These are phyloP conservation scores for Abrostola triplasia DNA, from an alignment of 2,888 invertebrate genomes.

Conservation along the genomic window DNA sequence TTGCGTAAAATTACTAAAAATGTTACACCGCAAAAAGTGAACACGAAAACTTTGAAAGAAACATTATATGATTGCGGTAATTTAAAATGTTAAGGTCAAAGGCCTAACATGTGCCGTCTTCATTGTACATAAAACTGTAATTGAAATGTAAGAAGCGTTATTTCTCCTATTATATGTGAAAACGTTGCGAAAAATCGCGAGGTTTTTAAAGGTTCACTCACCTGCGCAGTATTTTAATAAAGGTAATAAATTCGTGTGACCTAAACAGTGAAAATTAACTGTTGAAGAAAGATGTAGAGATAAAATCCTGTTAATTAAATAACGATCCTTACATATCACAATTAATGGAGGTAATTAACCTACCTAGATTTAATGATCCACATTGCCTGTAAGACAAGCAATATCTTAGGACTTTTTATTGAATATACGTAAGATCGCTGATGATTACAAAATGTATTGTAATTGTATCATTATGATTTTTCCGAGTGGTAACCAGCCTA, in stretches of 20 bases:
- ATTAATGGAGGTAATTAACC: too few relatives aligned
- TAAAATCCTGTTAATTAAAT: too few relatives aligned
- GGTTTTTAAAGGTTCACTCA: conserved; percentile 25
- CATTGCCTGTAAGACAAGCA: too few relatives aligned
- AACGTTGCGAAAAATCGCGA: neutral
- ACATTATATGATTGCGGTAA: neutral
- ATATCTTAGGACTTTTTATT: too few relatives aligned
- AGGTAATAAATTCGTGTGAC: conserved; percentile 11
- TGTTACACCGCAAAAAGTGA: neutral
- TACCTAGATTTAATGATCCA: too few relatives aligned
- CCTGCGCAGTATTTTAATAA: conserved; percentile 2
- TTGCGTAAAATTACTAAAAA: too few relatives aligned
- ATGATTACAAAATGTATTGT: too few relatives aligned
- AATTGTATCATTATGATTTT: too few relatives aligned
- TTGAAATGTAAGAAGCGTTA: conserved; percentile 8
- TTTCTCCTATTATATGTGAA: conserved; percentile 1
- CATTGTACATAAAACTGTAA: conserved; percentile 5
- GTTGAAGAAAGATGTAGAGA: too few relatives aligned
- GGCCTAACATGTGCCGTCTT: neutral
- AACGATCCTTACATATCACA: too few relatives aligned
- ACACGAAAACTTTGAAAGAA: neutral
- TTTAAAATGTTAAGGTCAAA: conserved; percentile 15
- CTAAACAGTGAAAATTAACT: neutral
- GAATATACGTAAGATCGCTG: too few relatives aligned
- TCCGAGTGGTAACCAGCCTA: too few relatives aligned